These are phyloP conservation scores for Acipenser ruthenus DNA, from an alignment of 2,797 vertebrate species.

Conservation along the genomic window DNA sequence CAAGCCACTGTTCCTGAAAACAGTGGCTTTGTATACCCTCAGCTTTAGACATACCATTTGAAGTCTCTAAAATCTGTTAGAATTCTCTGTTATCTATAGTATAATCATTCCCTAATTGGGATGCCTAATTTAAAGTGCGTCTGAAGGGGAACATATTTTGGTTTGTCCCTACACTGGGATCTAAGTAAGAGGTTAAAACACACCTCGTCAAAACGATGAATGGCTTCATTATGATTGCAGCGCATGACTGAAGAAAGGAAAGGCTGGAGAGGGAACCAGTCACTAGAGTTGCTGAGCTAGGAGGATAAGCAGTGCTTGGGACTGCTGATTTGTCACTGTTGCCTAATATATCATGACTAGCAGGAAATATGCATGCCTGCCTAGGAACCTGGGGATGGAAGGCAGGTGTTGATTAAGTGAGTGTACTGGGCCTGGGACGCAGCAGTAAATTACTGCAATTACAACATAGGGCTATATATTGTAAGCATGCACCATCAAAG, in stretches of 20 bases:
- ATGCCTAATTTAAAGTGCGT: too few relatives aligned
- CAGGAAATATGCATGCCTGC: conserved; percentile 33
- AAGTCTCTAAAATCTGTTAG: too few relatives aligned
- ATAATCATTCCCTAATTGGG: too few relatives aligned
- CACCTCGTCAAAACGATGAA: conserved; percentile 42
- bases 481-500: not conserved
- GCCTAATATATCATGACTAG: conserved; percentile 42
- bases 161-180: not conserved
- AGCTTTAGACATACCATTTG: too few relatives aligned
- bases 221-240: conserved; percentile 46
- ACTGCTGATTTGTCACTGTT: conserved; percentile 55
- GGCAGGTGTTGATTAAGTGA: conserved; percentile 31
- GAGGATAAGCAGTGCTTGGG: conserved; percentile 37
- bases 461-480: conserved; percentile 10
- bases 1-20: too few relatives aligned
- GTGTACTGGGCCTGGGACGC: conserved; percentile 11
- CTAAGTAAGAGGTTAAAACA: conserved; percentile 32
- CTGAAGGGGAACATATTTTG: not conserved
- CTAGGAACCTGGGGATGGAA: conserved; percentile 24
- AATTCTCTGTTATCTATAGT: too few relatives aligned
- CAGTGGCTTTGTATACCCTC: too few relatives aligned
- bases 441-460: conserved; percentile 27
- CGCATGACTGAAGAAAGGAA: conserved; percentile 35
- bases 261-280: conserved; percentile 36
- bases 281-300: conserved; percentile 43